Evolutionary conservation across 2,113 vertebrate genomes (phyloP).

Genomic region (Diglossa brunneiventris): DNA sequence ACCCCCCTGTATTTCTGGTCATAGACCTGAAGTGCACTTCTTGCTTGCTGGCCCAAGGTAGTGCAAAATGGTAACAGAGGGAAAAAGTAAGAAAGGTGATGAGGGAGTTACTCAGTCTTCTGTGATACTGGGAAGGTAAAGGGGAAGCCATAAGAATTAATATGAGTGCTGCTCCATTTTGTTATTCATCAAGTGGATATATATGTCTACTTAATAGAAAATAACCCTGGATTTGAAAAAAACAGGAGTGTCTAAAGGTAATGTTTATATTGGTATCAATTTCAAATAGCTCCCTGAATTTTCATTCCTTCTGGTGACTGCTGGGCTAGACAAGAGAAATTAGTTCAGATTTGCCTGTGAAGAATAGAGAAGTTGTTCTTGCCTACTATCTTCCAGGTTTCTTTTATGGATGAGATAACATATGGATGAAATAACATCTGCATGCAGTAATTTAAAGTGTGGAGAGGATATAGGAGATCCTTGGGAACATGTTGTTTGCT

Average conservation of each 20-base stretch:
- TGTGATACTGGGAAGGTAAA: not conserved
- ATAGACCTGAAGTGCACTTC: not conserved
- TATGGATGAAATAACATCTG: not conserved
- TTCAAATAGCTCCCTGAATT: not conserved
- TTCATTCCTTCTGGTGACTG: not conserved
- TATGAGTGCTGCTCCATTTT: not conserved
- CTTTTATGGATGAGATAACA: not conserved
- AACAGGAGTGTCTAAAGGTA: not conserved
- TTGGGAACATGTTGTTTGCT: not conserved
- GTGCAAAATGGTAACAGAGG: not conserved
- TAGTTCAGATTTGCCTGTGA: not conserved
- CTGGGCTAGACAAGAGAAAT: not conserved
- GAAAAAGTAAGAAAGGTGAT: not conserved
- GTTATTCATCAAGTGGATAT: not conserved
- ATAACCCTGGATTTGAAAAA: not conserved
- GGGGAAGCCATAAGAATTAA: not conserved
- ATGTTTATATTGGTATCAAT: not conserved
- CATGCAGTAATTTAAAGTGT: not conserved
- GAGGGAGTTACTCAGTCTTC: not conserved
- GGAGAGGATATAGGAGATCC: not conserved
- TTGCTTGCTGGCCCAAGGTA: not conserved
- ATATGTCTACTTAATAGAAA: not conserved
- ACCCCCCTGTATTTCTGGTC: not conserved
- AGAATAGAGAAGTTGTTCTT: not conserved
- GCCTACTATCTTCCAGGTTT: not conserved